These are phyloP conservation scores for Boulengeromyrus knoepffleri DNA, from an alignment of 2,113 vertebrate species.

Conservation along the genomic window DNA sequence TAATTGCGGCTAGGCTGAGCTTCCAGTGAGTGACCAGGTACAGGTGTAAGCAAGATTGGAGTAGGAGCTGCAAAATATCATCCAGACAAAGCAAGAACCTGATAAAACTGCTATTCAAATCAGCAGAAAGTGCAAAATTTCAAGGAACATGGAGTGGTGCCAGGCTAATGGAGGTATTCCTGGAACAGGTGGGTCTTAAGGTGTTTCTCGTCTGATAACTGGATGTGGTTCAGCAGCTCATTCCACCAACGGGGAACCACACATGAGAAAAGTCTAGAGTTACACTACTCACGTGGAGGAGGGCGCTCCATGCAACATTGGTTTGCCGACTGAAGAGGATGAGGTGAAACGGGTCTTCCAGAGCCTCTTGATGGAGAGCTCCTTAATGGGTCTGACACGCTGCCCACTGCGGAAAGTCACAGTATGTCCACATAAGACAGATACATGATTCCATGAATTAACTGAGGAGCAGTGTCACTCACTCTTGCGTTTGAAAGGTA, in stretches of 20 bases:
- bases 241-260: neutral
- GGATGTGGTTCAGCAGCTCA: neutral
- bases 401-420: neutral
- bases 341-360: neutral
- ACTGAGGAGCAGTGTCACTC: neutral
- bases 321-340: neutral
- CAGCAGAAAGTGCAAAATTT: neutral
- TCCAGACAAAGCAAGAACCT: neutral
- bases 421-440: neutral
- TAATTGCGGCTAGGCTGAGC: neutral
- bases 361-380: neutral
- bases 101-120: neutral
- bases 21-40: neutral
- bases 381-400: neutral
- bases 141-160: neutral
- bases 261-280: neutral
- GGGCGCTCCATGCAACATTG: neutral
- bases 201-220: neutral
- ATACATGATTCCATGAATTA: neutral
- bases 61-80: neutral
- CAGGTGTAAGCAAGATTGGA: neutral
- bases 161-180: neutral
- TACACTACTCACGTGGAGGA: neutral
- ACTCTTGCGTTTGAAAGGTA: neutral
- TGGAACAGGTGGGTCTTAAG: neutral